phyloP scores from a whole-genome alignment of 2,888 invertebrate species.

The Camponotus fellah region DNA sequence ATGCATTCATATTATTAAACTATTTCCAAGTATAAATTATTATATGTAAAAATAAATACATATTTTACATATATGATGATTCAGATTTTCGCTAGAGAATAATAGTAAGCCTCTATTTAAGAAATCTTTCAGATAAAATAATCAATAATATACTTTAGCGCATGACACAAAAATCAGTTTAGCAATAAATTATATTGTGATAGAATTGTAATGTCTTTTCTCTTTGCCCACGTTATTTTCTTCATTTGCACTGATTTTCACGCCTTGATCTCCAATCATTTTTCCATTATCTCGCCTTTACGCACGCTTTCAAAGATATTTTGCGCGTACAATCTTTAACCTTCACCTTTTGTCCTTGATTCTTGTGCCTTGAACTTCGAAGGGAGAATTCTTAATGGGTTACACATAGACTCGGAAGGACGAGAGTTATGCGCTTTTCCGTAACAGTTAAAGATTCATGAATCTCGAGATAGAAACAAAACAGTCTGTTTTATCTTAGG shows the following conservation, averaged over 20 bases:
- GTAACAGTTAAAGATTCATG: slow-evolving; percentile 40
- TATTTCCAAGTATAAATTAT: too few species aligned
- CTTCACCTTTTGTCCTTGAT: background rate
- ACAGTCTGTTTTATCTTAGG: slow-evolving; percentile 5
- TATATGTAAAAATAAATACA: too few species aligned
- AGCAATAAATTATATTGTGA: background rate
- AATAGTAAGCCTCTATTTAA: background rate
- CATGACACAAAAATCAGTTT: background rate
- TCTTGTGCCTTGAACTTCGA: background rate
- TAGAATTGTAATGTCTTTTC: background rate
- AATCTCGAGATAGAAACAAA: slow-evolving; percentile 1
- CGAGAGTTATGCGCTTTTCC: slow-evolving; percentile 47
- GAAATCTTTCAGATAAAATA: background rate
- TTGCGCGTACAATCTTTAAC: background rate
- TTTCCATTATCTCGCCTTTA: slow-evolving; percentile 37
- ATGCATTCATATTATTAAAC: background rate
- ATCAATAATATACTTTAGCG: background rate
- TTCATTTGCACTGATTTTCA: slow-evolving; percentile 40
- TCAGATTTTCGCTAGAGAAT: background rate
- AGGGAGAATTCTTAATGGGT: slow-evolving; percentile 55
- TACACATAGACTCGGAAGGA: slow-evolving; percentile 19
- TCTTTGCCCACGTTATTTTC: background rate
- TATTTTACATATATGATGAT: background rate
- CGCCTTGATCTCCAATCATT: slow-evolving; percentile 8
- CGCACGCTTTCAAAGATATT: background rate